Base-by-base conservation (phyloP, 2,888 invertebrate genomes). In the Phaedon cochleariae region DNA sequence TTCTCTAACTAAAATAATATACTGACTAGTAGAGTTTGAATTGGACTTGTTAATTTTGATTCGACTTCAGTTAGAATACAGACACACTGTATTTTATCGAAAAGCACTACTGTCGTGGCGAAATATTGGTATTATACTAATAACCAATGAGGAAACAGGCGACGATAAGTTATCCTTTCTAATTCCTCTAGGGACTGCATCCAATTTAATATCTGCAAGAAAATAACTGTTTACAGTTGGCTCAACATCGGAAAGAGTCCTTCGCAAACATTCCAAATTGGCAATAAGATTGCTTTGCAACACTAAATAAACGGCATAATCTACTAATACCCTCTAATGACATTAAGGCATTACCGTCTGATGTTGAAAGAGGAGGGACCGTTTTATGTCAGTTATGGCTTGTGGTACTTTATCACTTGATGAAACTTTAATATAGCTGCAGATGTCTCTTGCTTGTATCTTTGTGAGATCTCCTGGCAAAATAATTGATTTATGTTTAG, bases 261-360 rank as follows among this genome's bases (percentile, higher is more conserved):
- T 73, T 62, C 71, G 64, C 77, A 76, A 72, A 74, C 73, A 70
- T 65, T 60, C 76, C 67, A 76, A 77, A 78, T 78, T 77, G 78
- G 70, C 75, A 76, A 75, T 77, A 75, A 77, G 75, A 74, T 74
- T 71, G 74, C 73, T 72, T 70, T 72, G 69, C 70, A 73, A 76
- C 78, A 76, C 76, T 76, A 76, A 78, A 76, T 77, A 76, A 78
- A 73, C 75, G 72, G 67, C 72, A 67, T 78, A 78, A 78, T 77
- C 77, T 73, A 64, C 75, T 78, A 76, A 77, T 76, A 74, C 77
- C 75, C 57, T 74, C 73, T 77, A 76, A 78, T 77, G 73, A 75
- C 77, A 77, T 78, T 76, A 78, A 62, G 59, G 68, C 59, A 67
- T 71, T 71, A 69, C 45, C 57, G 60, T 58, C 64, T 60, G 62